Base-by-base conservation (phyloP, 2,888 invertebrate species). In the Timema podura region DNA sequence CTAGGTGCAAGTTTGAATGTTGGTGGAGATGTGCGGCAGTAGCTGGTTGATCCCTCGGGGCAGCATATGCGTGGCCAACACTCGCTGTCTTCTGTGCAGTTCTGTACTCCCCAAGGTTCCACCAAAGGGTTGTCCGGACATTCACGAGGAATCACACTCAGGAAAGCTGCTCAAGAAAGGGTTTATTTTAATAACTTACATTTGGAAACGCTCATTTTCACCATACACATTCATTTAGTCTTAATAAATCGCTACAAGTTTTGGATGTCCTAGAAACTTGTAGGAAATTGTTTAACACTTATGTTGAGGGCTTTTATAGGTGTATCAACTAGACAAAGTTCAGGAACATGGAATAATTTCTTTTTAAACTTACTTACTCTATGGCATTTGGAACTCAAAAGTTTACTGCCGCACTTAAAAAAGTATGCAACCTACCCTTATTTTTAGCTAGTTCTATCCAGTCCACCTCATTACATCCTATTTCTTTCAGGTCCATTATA, bases 61-160 rank as follows among this genome's bases (percentile, higher is more conserved):
- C 92, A 92, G 79, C 92, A 92, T 70, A 92, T 86, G 46, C 91
- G 83, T 13, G 91, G 89, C 85, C 89, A 87, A 79, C 92, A 92
- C 76, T 92, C 91, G 15, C 84, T 81, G 77, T 92, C 91, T 0
- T 82, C 82, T 75, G 84, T 82, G 77, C 92, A 92, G 70, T 87
- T 85, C 78, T 89, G 87, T 15, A 91, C 85, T 71, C 90, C 88
- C 10, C 76, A 83, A 11, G 89, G 81, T 81, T 91, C 91, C 0
- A 90, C 89, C 16, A 91, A 81, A 3, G 90, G 89, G 67, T 88
- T 83, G 47, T 82, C 79, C 0, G 91, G 91, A 75, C 91, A 91
- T 76, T 87, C 87, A 67, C 90, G 85, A 0, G 90, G 89, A 49
- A 90, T 87, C 51, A 91, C 82, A 9, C 91, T 91, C 72, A 91